Evolutionary conservation across 35 echinoderm and acorn worm species (phyloP).

Genomic region (Chiridota heheva): DNA sequence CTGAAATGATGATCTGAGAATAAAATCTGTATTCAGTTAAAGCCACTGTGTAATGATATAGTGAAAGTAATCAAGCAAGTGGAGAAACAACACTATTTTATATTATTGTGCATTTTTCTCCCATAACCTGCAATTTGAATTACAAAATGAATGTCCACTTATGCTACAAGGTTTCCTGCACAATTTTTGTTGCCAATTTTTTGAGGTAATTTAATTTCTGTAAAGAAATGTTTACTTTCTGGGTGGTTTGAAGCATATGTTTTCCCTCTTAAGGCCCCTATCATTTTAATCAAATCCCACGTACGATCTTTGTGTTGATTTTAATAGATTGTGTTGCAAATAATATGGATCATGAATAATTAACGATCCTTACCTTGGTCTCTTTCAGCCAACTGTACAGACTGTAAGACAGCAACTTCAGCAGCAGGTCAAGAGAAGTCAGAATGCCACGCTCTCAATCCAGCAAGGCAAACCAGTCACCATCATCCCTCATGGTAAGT

Average conservation of each 20-base stretch:
- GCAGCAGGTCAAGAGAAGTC: constrained; percentile 51
- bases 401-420: constrained; percentile 87
- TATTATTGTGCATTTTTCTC: too few relatives aligned
- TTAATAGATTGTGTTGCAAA: too few relatives aligned
- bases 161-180: too few relatives aligned
- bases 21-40: too few relatives aligned
- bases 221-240: background rate
- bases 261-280: background rate
- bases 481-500: constrained; percentile 78
- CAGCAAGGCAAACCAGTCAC: constrained; percentile 93
- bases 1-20: too few relatives aligned
- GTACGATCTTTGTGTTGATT: too few relatives aligned
- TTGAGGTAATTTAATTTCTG: background rate
- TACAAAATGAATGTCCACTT: too few relatives aligned
- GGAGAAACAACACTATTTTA: too few relatives aligned
- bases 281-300: background rate
- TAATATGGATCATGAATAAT: background rate
- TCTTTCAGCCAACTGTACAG: constrained; percentile 25
- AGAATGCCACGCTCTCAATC: constrained; percentile 65
- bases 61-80: too few relatives aligned
- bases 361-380: background rate
- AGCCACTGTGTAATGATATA: too few relatives aligned
- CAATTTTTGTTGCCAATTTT: too few relatives aligned
- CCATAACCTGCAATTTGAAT: too few relatives aligned
- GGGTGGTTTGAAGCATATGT: background rate